Conservation (phyloP, 2,888 invertebrate species). For the Lepidochitona cinerea region DNA sequence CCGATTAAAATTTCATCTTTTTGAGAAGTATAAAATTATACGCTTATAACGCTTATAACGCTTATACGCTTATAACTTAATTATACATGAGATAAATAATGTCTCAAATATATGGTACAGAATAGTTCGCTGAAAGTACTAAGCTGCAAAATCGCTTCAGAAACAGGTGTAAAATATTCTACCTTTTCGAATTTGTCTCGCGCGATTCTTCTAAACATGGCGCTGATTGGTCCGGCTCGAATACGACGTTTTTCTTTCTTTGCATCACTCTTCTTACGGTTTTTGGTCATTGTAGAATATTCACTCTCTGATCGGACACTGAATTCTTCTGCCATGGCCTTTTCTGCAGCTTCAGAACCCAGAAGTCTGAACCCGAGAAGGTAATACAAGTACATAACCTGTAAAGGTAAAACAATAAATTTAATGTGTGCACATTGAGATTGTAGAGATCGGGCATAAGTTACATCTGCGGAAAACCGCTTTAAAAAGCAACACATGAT, state of each 20-base stretch:
- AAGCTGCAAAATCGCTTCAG: no score
- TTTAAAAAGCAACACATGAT: no score
- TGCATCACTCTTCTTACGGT: slow-evolving; percentile 43
- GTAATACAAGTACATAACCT: slow-evolving; percentile 68
- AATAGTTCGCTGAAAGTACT: no score
- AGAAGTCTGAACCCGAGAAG: slow-evolving; percentile 64
- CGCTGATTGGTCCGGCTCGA: slow-evolving; percentile 48
- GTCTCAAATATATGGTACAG: no score
- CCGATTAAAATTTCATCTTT: background rate
- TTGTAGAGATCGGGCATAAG: no score
- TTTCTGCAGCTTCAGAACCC: slow-evolving; percentile 48
- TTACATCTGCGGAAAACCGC: no score
- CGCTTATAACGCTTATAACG: no score
- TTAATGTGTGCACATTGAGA: no score
- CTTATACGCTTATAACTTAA: no score
- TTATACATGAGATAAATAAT: no score
- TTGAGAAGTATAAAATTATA: background rate
- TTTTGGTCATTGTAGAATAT: slow-evolving; percentile 19
- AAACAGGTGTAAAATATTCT: no score
- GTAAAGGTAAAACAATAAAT: background rate
- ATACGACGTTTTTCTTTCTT: slow-evolving; percentile 42
- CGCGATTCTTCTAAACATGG: slow-evolving; percentile 50
- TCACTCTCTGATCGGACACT: slow-evolving; percentile 9
- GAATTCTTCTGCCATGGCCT: slow-evolving; percentile 23
- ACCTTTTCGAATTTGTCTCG: slow-evolving; percentile 61